Evolutionary conservation across 2,797 vertebrate species (phyloP).

Genomic region (Anguilla pacifica): DNA sequence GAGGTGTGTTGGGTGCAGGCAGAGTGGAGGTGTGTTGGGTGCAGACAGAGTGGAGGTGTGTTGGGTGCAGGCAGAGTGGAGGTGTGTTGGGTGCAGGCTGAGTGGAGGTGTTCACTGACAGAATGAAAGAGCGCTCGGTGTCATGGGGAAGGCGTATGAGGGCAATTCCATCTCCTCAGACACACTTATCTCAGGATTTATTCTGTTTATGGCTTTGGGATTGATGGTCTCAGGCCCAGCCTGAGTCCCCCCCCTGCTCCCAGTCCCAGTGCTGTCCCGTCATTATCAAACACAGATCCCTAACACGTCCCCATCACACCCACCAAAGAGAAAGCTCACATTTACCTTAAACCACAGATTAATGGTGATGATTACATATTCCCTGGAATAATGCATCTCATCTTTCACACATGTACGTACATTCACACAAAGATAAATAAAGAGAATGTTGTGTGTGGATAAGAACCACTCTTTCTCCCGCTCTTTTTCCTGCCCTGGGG

Average conservation of each 20-base stretch:
- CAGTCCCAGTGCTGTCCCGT: not conserved
- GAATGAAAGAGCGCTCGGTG: constrained; percentile 14
- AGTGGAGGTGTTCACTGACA: constrained; percentile 19
- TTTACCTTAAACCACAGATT: not conserved
- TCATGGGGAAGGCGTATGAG: constrained; percentile 21
- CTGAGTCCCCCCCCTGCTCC: not conserved
- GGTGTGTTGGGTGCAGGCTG: not conserved
- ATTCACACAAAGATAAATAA: not conserved
- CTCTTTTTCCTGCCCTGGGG: too few species aligned
- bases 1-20: too few species aligned
- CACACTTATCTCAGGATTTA: constrained; percentile 24
- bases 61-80: too few species aligned
- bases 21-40: too few species aligned
- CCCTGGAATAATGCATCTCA: not conserved
- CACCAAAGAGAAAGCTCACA: not conserved
- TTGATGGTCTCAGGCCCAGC: constrained; percentile 16
- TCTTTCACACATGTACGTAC: not conserved
- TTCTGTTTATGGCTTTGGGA: not conserved
- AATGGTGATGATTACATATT: not conserved
- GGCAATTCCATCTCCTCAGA: constrained; percentile 25
- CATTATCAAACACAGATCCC: not conserved
- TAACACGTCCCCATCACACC: not conserved
- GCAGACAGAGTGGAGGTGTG: too few species aligned
- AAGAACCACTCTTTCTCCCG: not conserved
- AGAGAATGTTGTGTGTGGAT: not conserved